A percentile compares a stretch with the other conserved stretches of the same genome.
Evolutionary conservation across 2,888 invertebrate genomes (phyloP).

Genomic region (Hyalella azteca): DNA sequence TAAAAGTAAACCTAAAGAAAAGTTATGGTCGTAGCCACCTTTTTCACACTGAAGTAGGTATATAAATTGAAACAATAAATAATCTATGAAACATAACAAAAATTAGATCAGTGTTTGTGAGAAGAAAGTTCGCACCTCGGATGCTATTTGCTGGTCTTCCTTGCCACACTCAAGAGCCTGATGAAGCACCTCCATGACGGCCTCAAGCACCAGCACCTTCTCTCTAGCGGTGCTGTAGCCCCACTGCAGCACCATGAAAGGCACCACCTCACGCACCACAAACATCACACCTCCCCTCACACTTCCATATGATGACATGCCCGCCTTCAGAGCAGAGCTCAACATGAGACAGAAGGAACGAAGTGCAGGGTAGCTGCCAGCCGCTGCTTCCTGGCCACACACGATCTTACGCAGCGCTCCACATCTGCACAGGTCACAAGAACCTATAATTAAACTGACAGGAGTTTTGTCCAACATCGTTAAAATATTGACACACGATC

Average conservation of each 20-base stretch:
- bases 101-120: neutral
- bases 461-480: no score
- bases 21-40: no score
- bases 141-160: neutral
- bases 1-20: no score
- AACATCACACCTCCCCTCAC: constrained; percentile 53
- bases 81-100: neutral
- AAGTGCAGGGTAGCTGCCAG: constrained; percentile 46
- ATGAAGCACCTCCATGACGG: constrained; percentile 49
- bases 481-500: no score
- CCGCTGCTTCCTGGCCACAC: constrained; percentile 50
- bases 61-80: no score
- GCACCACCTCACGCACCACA: constrained; percentile 53
- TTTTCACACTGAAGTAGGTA: no score
- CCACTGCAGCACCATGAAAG: constrained; percentile 51
- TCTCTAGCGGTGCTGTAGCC: constrained; percentile 43
- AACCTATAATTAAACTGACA: no score
- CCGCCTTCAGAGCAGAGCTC: constrained; percentile 5
- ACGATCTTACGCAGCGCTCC: constrained; percentile 50
- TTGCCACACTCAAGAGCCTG: constrained; percentile 42
- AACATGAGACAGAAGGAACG: constrained; percentile 27
- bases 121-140: neutral
- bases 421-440: constrained; percentile 44
- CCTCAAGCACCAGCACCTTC: constrained; percentile 47
- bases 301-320: neutral